A percentile compares a stretch with the other conserved stretches of the same genome.
phyloP scores from a whole-genome alignment of 1,140 invertebrate species.

The Ceratina australensis region DNA sequence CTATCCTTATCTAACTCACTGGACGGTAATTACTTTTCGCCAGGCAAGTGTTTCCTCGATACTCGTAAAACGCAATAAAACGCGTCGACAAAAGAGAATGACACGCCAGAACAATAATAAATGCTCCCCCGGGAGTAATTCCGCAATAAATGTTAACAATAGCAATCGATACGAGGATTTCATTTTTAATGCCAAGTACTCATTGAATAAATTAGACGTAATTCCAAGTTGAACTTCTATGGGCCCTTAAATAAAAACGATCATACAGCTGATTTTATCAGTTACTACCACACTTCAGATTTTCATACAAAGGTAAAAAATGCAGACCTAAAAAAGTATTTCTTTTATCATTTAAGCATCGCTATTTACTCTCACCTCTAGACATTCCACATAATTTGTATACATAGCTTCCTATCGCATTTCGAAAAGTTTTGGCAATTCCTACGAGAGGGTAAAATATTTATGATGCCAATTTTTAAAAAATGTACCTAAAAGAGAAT shows the following conservation, averaged over 20 bases:
- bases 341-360: too few relatives aligned
- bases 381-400: not conserved
- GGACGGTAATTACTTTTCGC: not conserved
- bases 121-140: not conserved
- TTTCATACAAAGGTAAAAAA: too few relatives aligned
- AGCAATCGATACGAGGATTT: slow-evolving; percentile 1
- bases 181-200: slow-evolving; percentile 2
- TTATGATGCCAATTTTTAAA: too few relatives aligned
- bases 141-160: slow-evolving; percentile 3
- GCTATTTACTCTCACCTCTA: not conserved
- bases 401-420: too few relatives aligned
- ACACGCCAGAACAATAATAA: not conserved
- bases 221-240: not conserved
- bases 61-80: not conserved
- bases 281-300: too few relatives aligned
- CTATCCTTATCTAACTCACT: not conserved
- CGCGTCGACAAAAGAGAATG: not conserved
- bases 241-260: too few relatives aligned
- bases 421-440: too few relatives aligned
- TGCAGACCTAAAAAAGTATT: too few relatives aligned
- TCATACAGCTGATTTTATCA: too few relatives aligned
- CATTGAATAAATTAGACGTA: not conserved
- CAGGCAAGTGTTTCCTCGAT: not conserved
- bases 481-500: too few relatives aligned
- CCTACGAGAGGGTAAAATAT: too few relatives aligned